These are phyloP conservation scores for Sceloporus tristichus DNA, from an alignment of 2,113 vertebrate genomes.

Conservation along the genomic window DNA sequence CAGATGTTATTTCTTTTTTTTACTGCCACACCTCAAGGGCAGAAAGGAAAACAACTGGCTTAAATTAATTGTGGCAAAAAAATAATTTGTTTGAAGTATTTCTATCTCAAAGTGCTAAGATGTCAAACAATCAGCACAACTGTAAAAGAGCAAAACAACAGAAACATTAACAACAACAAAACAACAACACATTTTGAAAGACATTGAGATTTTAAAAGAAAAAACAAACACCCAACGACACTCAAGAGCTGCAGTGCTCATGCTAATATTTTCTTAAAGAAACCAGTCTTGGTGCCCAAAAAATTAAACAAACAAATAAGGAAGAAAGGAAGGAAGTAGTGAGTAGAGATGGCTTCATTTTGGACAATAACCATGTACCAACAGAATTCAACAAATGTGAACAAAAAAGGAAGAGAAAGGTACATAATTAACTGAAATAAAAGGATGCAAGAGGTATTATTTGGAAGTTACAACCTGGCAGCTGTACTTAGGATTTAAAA, in stretches of 20 bases:
- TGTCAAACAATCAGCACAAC: neutral
- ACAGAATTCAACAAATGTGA: neutral
- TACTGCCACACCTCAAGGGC: neutral
- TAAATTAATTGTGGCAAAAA: neutral
- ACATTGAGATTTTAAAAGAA: neutral
- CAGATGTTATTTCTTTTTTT: neutral
- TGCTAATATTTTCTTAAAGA: neutral
- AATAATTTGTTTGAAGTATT: neutral
- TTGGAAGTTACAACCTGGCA: neutral
- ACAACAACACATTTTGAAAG: neutral
- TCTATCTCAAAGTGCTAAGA: neutral
- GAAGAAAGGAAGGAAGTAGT: neutral
- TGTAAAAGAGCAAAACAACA: neutral
- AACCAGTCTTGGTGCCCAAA: neutral
- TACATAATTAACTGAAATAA: too few relatives aligned
- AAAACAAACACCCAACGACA: neutral
- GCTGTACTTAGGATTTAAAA: neutral
- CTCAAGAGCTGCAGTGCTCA: neutral
- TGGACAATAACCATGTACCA: neutral
- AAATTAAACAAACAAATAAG: neutral
- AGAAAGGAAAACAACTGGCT: neutral
- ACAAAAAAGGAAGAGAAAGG: neutral
- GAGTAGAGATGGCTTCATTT: neutral
- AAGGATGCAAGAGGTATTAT: neutral
- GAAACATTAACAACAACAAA: neutral